phyloP scores from a whole-genome alignment of 2,113 vertebrate species.

The Progne subis region DNA sequence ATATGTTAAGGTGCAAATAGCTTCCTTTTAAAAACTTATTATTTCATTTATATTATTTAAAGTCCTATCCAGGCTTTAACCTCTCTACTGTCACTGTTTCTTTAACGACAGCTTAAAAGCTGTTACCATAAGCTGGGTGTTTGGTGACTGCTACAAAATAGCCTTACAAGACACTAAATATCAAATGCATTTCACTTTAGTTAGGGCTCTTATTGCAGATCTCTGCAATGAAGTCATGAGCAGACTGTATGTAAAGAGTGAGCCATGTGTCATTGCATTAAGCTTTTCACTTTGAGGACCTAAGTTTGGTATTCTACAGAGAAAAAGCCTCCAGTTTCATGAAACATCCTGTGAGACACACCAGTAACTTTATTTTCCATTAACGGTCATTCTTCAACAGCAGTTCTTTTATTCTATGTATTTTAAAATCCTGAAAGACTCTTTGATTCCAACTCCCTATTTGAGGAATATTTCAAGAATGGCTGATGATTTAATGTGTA shows the following conservation, averaged over 20 bases:
- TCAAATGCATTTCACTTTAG: background rate
- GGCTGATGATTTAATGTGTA: background rate
- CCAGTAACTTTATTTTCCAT: background rate
- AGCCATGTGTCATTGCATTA: background rate
- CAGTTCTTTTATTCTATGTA: background rate
- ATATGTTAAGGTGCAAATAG: background rate
- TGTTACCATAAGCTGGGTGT: background rate
- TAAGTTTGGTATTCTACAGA: background rate
- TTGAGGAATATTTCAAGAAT: background rate
- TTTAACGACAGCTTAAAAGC: background rate
- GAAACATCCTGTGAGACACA: background rate
- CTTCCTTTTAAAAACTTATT: background rate
- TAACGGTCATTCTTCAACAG: background rate
- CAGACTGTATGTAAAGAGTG: background rate
- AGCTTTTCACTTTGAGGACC: background rate
- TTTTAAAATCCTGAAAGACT: background rate
- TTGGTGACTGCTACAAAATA: background rate
- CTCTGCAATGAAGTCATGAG: background rate
- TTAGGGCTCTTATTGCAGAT: background rate
- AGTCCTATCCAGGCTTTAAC: background rate
- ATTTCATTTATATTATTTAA: background rate
- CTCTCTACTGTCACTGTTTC: background rate
- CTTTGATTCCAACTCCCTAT: accelerated
- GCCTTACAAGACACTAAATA: background rate
- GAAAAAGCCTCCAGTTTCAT: background rate